Base-by-base conservation (phyloP, 2,797 vertebrate species). In the Nannoperca obscura region DNA sequence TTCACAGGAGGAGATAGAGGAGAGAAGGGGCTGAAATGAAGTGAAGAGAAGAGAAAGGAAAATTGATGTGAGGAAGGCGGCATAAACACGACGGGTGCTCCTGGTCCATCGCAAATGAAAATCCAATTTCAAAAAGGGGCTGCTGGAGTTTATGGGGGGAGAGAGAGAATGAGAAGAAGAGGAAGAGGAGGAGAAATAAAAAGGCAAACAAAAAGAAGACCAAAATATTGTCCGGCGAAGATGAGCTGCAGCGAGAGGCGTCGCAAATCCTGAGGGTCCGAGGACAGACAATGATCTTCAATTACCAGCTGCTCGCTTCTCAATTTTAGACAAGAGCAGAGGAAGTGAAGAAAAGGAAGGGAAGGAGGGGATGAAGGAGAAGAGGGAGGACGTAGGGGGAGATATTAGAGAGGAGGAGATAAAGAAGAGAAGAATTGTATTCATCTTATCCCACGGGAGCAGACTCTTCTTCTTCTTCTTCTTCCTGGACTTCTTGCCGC, bases 251-350 rank as follows among this genome's bases (percentile, higher is more conserved):
- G 78, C 66, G 78, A 85, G 80, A 91, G 84, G 76, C 87, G 75
- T 86, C 85, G 90, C 86, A 88, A 94, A 94, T 95, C 94, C 94
- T 91, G 81, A 88, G 93, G 92, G 94, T 87, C 91, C 38, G 86
- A 90, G 89, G 85, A 91, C 88, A 95, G 95, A 95, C 95, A 95
- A 94, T 94, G 93, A 96, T 96, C 95, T 96, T 94, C 94, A 95
- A 95, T 96, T 96, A 96, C 94, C 93, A 93, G 89, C 93, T 94
- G 91, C 85, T 94, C 92, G 89, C 78, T 88, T 91, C 92, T 90
- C 93, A 93, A 94, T 94, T 95, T 95, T 91, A 95, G 94, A 95
- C 93, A 93, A 91, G 90, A 91, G 83, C 68, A 72, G 64, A 63
- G 83, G 81, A 82, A 83, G 78, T 61, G 74, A 68, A 76, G 80